Base-by-base conservation (phyloP, 2,888 invertebrate species). In the Cabera pusaria region DNA sequence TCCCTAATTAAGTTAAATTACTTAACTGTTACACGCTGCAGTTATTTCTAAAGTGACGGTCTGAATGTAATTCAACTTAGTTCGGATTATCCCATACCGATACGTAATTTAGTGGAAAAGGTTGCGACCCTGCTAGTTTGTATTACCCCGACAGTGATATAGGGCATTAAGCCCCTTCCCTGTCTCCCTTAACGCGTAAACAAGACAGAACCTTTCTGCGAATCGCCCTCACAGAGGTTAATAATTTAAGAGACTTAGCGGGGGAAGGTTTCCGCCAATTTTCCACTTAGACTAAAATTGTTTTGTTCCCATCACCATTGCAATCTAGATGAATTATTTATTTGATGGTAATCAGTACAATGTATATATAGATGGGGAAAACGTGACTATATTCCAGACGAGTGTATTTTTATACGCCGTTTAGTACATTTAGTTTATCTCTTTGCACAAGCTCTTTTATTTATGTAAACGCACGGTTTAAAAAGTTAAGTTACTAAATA, bases 51-150 rank as follows among this genome's bases (percentile, higher is more conserved):
- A 66, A 64, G 72, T 65, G 71, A 62, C 66, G 59, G 59, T 66
- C 64, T 65, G 66, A 67, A 64, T 72, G 75, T 82, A 78, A 83
- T 76, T 79, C 76, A 72, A 83, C 75, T 83, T 72, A 77, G 73
- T 69, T 71, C 52, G 74, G 83, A 82, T 85, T 82, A 87, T 83
- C 82, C 82, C 78, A 68, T 77, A 78, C 82, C 83, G 78, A 87
- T 88, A 86, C 78, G 82, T 81, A 88, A 88, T 88, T 86, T 81
- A 85, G 80, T 83, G 84, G 85, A 85, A 86, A 87, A 87, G 86
- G 86, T 85, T 83, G 77, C 72, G 82, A 82, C 80, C 86, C 84
- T 67, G 77, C 82, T 79, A 86, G 84, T 86, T 87, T 83, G 84
- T 82, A 81, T 83, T 80, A 77, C 78, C 74, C 80, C 76, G 84